These are phyloP conservation scores for Campoplex capitator DNA, from an alignment of 2,888 invertebrate species.

Conservation along the genomic window DNA sequence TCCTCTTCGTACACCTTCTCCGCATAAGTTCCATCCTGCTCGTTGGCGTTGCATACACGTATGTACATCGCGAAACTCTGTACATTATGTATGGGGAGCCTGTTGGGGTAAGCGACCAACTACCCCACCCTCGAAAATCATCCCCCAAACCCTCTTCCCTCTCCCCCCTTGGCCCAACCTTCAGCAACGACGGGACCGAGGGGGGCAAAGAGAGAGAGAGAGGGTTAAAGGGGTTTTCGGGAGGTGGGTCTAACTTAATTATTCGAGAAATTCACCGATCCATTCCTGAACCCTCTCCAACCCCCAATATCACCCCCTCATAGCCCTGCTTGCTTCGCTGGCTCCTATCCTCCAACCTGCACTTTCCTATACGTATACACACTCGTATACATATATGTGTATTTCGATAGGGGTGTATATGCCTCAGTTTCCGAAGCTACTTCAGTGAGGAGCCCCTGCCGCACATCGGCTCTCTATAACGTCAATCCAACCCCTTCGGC, in stretches of 20 bases:
- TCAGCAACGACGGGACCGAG: conserved; percentile 12
- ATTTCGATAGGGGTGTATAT: conserved; percentile 16
- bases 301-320: conserved; percentile 56
- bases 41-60: conserved; percentile 65
- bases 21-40: conserved; percentile 53
- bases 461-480: conserved; percentile 54
- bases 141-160: background rate
- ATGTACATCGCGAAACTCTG: conserved; percentile 77
- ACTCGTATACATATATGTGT: background rate
- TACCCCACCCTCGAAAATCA: conserved; percentile 46
- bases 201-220: background rate
- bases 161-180: conserved; percentile 48
- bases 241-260: conserved; percentile 84
- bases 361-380: conserved; percentile 16
- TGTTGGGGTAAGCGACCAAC: conserved; percentile 82
- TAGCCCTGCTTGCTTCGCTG: conserved; percentile 56
- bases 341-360: conserved; percentile 42
- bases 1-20: conserved; percentile 63
- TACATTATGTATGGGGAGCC: conserved; percentile 83
- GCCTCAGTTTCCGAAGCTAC: conserved; percentile 62
- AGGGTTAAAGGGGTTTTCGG: conserved; percentile 2
- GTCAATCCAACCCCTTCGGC: conserved; percentile 47
- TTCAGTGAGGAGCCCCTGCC: conserved; percentile 53
- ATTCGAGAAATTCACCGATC: conserved; percentile 84
- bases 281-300: conserved; percentile 78